A percentile compares a stretch with the other conserved stretches of the same genome.
Conservation (phyloP, 2,797 vertebrate species). For the Amblyopsis hoosieri region DNA sequence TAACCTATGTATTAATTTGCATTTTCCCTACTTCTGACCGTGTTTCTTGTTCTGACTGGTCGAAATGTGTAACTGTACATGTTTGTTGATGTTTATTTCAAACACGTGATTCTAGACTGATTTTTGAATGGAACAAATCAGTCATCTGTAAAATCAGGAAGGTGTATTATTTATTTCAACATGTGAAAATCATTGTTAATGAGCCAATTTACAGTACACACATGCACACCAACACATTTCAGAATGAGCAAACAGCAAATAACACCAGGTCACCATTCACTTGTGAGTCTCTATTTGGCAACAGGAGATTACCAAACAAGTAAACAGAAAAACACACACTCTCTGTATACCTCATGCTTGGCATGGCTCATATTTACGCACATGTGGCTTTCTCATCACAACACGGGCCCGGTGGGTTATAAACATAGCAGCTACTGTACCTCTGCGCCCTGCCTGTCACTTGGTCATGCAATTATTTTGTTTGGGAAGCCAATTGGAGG, state of each 20-base stretch:
- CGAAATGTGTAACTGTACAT: no score
- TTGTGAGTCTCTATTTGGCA: neutral
- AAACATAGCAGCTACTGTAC: slow-evolving; percentile 28
- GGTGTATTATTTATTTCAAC: no score
- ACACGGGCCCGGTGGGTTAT: slow-evolving; percentile 3
- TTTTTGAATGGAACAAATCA: no score
- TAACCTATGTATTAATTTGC: no score
- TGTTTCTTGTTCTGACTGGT: no score
- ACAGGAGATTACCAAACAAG: neutral
- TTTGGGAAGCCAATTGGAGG: slow-evolving; percentile 10
- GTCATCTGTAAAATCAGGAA: no score
- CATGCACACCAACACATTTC: neutral
- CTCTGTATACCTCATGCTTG: neutral
- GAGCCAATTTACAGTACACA: no score
- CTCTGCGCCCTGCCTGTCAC: slow-evolving; percentile 27
- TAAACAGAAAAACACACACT: slow-evolving; percentile 17
- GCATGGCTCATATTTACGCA: neutral
- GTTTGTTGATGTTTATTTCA: no score
- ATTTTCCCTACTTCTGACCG: no score
- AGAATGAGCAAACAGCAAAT: neutral
- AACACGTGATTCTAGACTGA: no score
- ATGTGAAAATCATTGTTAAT: no score
- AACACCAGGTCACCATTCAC: neutral
- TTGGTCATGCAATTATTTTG: slow-evolving; percentile 13
- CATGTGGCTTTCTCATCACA: slow-evolving; percentile 8